These are phyloP conservation scores for Styela clava DNA, from an alignment of 23 tunicate species.

Conservation along the genomic window DNA sequence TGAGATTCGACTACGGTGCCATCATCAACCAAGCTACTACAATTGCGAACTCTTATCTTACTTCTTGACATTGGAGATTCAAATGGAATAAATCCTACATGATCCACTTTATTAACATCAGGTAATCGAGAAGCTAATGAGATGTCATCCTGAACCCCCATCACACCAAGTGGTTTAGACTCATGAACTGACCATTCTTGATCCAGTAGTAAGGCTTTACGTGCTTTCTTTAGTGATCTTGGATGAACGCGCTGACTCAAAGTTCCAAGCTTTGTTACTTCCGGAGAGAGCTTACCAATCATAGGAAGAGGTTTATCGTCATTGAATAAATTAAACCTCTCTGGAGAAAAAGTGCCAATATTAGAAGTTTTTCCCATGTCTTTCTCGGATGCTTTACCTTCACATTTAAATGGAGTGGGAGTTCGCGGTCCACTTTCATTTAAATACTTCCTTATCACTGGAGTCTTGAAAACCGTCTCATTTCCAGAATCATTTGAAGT, in stretches of 20 bases:
- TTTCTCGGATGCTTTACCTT: not conserved
- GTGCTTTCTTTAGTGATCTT: not conserved
- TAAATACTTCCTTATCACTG: conserved; percentile 43
- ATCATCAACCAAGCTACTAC: not conserved
- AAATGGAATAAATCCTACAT: not conserved
- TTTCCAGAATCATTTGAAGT: conserved; percentile 13
- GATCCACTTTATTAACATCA: not conserved
- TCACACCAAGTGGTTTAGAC: not conserved
- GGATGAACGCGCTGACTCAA: not conserved
- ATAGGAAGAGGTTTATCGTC: not conserved
- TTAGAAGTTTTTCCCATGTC: not conserved
- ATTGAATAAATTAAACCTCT: not conserved
- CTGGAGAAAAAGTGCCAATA: not conserved
- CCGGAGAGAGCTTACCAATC: not conserved
- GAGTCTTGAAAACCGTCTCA: conserved; percentile 40
- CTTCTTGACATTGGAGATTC: conserved; percentile 2
- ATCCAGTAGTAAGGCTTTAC: not conserved
- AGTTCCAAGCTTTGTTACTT: not conserved
- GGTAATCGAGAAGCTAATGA: not conserved
- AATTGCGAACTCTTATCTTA: not conserved
- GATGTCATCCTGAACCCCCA: not conserved
- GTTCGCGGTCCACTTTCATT: conserved; percentile 71
- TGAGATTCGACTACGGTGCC: not conserved
- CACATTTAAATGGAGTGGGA: conserved; percentile 82
- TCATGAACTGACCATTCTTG: not conserved